Conservation (phyloP, 1,140 invertebrate genomes). For the Drosophila takahashii region DNA sequence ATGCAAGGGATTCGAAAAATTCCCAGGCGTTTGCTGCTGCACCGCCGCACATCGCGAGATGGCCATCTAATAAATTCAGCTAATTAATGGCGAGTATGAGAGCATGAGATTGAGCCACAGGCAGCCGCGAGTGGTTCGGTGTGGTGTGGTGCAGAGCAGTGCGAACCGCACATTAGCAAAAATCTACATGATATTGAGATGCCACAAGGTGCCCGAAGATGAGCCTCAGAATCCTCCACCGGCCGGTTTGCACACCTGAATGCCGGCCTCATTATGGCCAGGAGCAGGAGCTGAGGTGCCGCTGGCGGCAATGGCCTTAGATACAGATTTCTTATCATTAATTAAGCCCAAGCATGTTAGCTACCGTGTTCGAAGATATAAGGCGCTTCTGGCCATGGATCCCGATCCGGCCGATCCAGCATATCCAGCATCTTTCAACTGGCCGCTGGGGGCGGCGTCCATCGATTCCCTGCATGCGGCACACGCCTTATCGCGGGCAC, state of each 20-base stretch:
- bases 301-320: conserved; percentile 74
- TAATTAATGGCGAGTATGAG: conserved; percentile 84
- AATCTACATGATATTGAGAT: conserved; percentile 85
- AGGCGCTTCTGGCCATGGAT: conserved; percentile 52
- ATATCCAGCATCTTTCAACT: conserved; percentile 52
- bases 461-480: conserved; percentile 45
- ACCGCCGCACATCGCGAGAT: conserved; percentile 62
- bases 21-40: conserved; percentile 72
- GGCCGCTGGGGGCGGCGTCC: conserved; percentile 42
- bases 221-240: conserved; percentile 33
- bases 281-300: conserved; percentile 19
- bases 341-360: conserved; percentile 84
- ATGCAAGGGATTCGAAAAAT: conserved; percentile 80
- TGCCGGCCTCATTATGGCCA: conserved; percentile 63
- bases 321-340: conserved; percentile 85
- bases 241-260: conserved; percentile 58
- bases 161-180: conserved; percentile 80
- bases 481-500: conserved; percentile 78
- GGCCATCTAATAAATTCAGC: conserved; percentile 84
- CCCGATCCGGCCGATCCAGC: conserved; percentile 1
- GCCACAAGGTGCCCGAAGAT: conserved; percentile 56
- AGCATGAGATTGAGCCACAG: conserved; percentile 73
- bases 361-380: conserved; percentile 83
- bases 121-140: not conserved
- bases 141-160: conserved; percentile 20